Base-by-base conservation (phyloP, 1,140 invertebrate species). In the Rhizoglyphus robini region DNA sequence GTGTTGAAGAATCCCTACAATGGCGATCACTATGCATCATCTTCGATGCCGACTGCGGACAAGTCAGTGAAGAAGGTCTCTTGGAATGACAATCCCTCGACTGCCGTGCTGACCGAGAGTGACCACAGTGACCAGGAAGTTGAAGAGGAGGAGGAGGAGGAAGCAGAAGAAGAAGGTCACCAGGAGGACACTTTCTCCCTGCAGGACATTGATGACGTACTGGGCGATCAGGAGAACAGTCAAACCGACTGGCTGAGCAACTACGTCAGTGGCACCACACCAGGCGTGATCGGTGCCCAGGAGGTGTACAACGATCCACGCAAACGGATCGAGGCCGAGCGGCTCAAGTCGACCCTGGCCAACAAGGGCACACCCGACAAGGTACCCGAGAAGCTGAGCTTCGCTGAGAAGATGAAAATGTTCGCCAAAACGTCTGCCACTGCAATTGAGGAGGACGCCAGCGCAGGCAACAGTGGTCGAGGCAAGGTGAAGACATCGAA, bases 391-490 rank as follows among this genome's bases (percentile, higher is more conserved):
- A 91, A 92, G 72, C 77, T 95, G 11, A 88, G 86, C 60, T 94
- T 95, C 74, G 89, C 90, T 74, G 90, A 94, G 74, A 95, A 95
- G 77, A 94, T 95, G 89, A 91, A 92, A 76, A 92, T 94, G 88
- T 95, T 95, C 58, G 64, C 32, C 15, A 85, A 90, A 78, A 32
- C 58, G 15, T 34, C 32, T 46, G 58, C 13, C 29, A 89, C 92
- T 77, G 88, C 88, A 0, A 89, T 89, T 29, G 88, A 93, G 32
- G 20, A 66, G 18, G 23, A 23, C 68, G 89, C 88, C 15, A n/a
- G n/a, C n/a, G n/a, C n/a, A n/a, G n/a, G n/a, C n/a, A n/a, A n/a
- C n/a, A n/a, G n/a, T n/a, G 88, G 88, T 47, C 86, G 88, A 75
- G 88, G 92, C 73, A 92, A 91, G 79, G 86, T 90, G 38, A 94